Percentiles rank a stretch among this genome's conserved stretches.
Evolutionary conservation across 2,797 vertebrate genomes (phyloP).

Genomic region (Eulemur coronatus): DNA sequence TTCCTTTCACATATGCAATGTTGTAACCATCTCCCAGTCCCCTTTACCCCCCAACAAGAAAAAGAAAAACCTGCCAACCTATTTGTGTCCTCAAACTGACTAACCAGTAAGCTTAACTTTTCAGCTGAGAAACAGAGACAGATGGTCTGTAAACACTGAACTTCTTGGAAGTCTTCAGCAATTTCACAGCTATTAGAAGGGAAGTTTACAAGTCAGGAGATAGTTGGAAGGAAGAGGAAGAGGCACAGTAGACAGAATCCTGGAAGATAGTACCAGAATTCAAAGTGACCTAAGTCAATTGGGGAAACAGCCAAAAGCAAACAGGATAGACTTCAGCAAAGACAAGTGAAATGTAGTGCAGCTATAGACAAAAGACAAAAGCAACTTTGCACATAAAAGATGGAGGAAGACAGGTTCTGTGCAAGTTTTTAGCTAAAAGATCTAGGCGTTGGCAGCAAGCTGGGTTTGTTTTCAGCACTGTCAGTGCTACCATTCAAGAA

Average conservation of each 20-base stretch:
- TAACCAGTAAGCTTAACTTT: constrained; percentile 44
- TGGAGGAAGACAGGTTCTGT: neutral
- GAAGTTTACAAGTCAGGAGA: constrained; percentile 63
- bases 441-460: neutral
- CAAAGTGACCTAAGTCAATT: constrained; percentile 34
- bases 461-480: neutral
- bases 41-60: neutral
- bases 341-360: neutral
- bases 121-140: constrained; percentile 60
- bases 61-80: neutral
- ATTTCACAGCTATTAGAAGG: constrained; percentile 52
- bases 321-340: neutral
- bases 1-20: neutral
- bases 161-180: constrained; percentile 30
- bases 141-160: constrained; percentile 50
- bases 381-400: neutral
- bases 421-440: neutral
- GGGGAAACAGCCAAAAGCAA: constrained; percentile 39
- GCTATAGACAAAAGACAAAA: neutral
- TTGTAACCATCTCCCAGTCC: neutral
- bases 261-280: constrained; percentile 43
- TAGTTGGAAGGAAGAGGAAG: constrained; percentile 30
- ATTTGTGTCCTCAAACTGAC: constrained; percentile 35
- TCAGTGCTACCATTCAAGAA: neutral
- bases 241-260: constrained; percentile 19